phyloP scores from a whole-genome alignment of 2,888 invertebrate species.

The Rambutsinella grinnellia region DNA sequence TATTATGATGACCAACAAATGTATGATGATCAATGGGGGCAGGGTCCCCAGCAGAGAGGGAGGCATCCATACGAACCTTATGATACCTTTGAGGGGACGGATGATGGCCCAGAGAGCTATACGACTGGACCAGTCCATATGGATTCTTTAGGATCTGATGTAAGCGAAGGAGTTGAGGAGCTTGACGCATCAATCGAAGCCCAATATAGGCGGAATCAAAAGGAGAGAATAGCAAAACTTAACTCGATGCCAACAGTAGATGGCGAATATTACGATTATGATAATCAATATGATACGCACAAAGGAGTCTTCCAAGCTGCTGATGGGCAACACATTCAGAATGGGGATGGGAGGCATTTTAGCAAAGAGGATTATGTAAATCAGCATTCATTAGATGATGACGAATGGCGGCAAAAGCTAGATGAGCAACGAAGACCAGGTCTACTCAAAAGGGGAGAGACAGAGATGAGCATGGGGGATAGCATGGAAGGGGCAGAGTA shows the following conservation, averaged over 20 bases:
- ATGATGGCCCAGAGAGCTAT: conserved; percentile 43
- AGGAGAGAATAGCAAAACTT: conserved; percentile 65
- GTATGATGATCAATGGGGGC: conserved; percentile 34
- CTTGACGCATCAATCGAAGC: conserved; percentile 65
- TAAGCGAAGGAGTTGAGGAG: conserved; percentile 60
- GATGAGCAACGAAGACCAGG: conserved; percentile 51
- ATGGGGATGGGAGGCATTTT: conserved; percentile 41
- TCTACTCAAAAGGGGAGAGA: conserved; percentile 54
- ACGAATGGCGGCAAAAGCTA: conserved; percentile 60
- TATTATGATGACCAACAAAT: conserved; percentile 37
- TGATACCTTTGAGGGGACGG: conserved; percentile 49
- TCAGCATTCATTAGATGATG: conserved; percentile 61
- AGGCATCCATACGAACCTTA: conserved; percentile 45
- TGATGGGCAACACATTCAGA: conserved; percentile 22
- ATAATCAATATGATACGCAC: conserved; percentile 57
- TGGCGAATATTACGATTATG: conserved; percentile 47
- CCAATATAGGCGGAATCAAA: conserved; percentile 65
- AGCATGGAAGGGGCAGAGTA: conserved; percentile 58
- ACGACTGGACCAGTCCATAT: conserved; percentile 64
- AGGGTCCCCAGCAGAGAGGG: conserved; percentile 14
- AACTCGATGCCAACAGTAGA: conserved; percentile 58
- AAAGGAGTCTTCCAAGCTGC: conserved; percentile 46
- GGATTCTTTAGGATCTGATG: conserved; percentile 65
- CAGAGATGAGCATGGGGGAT: conserved; percentile 54
- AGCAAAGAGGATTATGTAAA: conserved; percentile 60